Evolutionary conservation across 2,797 vertebrate genomes (phyloP), one percentile per base, ranked within the genome.

Genomic region (Neoniphon sammara): DNA sequence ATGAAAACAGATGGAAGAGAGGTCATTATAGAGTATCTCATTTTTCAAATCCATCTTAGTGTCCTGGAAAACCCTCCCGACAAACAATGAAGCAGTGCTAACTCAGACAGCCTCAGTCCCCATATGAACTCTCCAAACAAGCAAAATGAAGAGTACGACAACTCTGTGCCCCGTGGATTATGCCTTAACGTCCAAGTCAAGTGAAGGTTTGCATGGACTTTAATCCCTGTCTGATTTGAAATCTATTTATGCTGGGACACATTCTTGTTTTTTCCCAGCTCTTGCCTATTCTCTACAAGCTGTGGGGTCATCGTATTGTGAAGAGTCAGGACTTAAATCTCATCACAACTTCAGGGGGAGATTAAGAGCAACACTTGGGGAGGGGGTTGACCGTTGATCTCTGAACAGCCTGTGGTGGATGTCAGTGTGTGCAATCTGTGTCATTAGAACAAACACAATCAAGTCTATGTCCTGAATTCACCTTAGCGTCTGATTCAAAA

Each of bases 321-420:
- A 72, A n/a, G 80, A 76, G 80, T 27, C 59, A 76, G 69, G 73
- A 73, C 63, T 82, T 76, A 85, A 85, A 87, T 84, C 85, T 90
- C 80, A 84, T 84, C 70, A 64, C 62, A 75, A 81, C 72, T 77
- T 75, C 54, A 44, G 80, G 78, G 78, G 73, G 23, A 78, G 85
- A 87, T 92, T 87, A 90, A 70, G 64, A 64, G 27, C 42, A 82
- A 86, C 79, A 80, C 84, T 90, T 68, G 61, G 34, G 61, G 74
- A 31, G 30, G 50, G 67, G 36, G 36, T 39, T 11, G 36, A 11
- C 36, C 10, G 36, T 11, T 39, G 36, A 39, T 86, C 86, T 62
- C 83, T 25, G 72, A 87, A 78, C 76, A 82, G 85, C 76, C 85
- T 58, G 75, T 18, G 5, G 66, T 17, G 3, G 60, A 81, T 30